Evolutionary conservation across 2,888 invertebrate genomes (phyloP), one percentile per base, ranked within the genome.

Genomic region (Polydrusus pterygomalis): DNA sequence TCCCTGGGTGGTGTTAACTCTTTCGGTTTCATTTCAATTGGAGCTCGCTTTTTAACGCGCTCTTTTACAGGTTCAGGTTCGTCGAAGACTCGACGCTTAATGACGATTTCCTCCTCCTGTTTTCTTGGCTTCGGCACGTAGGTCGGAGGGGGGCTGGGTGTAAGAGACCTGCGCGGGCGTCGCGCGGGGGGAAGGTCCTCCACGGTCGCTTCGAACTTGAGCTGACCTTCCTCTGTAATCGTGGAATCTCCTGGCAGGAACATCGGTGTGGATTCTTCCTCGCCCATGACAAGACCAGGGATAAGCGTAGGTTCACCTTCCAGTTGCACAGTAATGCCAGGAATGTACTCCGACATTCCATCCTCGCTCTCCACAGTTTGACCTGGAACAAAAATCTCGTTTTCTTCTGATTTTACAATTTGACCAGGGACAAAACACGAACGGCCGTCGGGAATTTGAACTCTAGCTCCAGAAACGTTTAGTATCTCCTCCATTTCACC

Each of bases 401-500:
- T 81, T 25, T 85, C 85, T 47, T 86, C 86, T 0, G 93, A 92
- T 82, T 93, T 92, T 0, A 94, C 93, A 81, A 94, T 92, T 88
- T 94, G 93, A 1, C 95, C 95, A 2, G 94, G 93, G 15, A 95
- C 93, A 85, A 95, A 94, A 85, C 94, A 93, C 0, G 92, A 91
- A 20, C 92, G 91, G 0, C 90, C 91, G 2, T 1, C 5, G 62
- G 89, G 79, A 63, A 86, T 80, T 62, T 81, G 81, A 8, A 87
- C 81, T 75, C 85, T 90, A 17, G 93, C 88, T 47, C 93, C 93
- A 38, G 91, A 90, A 15, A 93, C 89, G 82, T 91, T 91, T 45
- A 91, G 89, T 62, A 91, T 82, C 84, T 91, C 90, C 77, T 90
- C 89, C 82, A 89, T 87, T 81, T 90, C 91, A 6, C 91, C 91